Conservation (phyloP, 2,113 vertebrate genomes). For the Xiphophorus maculatus region DNA sequence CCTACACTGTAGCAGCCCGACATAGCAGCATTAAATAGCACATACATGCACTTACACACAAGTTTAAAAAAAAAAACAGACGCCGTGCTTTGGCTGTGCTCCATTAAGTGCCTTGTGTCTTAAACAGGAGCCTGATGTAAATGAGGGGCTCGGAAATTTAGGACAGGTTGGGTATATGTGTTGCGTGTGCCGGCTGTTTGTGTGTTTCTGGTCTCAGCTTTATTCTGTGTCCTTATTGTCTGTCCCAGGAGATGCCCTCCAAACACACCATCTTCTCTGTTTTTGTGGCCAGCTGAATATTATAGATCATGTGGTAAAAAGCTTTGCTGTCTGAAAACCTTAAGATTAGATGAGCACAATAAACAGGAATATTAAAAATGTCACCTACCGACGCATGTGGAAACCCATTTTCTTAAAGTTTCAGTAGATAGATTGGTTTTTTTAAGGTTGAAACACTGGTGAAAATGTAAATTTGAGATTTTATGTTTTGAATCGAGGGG, state of each 20-base stretch:
- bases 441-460: conserved; percentile 13
- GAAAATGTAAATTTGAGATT: conserved; percentile 42
- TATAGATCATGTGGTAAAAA: conserved; percentile 76
- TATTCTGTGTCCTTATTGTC: conserved; percentile 76
- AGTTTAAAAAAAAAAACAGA: conserved; percentile 32
- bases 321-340: conserved; percentile 49
- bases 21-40: conserved; percentile 53
- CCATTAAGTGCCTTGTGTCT: conserved; percentile 73
- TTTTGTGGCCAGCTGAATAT: conserved; percentile 71
- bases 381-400: conserved; percentile 24
- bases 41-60: conserved; percentile 31
- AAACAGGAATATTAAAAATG: conserved; percentile 26
- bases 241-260: conserved; percentile 53
- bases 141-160: conserved; percentile 54
- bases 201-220: conserved; percentile 54
- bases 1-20: conserved; percentile 42
- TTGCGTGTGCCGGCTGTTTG: conserved; percentile 45
- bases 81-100: conserved; percentile 57
- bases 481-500: conserved; percentile 33
- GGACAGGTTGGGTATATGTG: conserved; percentile 44
- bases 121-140: conserved; percentile 73
- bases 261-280: conserved; percentile 48
- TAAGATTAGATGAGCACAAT: conserved; percentile 3
- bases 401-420: conserved; percentile 23
- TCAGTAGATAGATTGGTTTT: conserved; percentile 19